phyloP scores from a whole-genome alignment of 2,888 invertebrate species.

The Camptogramma bilineatum region DNA sequence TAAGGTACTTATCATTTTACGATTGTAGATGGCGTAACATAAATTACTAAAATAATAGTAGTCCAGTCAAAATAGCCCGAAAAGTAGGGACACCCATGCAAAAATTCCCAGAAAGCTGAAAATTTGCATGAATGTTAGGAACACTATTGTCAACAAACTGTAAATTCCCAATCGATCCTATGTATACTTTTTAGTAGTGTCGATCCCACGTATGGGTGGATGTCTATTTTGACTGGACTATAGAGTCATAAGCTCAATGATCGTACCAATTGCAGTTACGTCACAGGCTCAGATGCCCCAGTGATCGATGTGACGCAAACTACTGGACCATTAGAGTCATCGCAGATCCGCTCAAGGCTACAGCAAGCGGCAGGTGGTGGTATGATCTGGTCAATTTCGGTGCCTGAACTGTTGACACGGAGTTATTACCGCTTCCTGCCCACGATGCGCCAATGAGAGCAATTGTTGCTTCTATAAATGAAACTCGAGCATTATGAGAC shows the following conservation, averaged over 20 bases:
- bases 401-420: conserved; percentile 64
- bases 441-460: conserved; percentile 48
- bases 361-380: conserved; percentile 54
- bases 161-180: too few relatives aligned
- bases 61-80: too few relatives aligned
- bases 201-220: too few relatives aligned
- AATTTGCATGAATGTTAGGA: too few relatives aligned
- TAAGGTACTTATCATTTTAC: too few relatives aligned
- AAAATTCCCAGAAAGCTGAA: too few relatives aligned
- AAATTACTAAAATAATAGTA: too few relatives aligned
- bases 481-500: conserved; percentile 38
- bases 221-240: too few relatives aligned
- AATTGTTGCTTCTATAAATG: conserved; percentile 57
- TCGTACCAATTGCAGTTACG: not conserved
- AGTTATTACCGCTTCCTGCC: conserved; percentile 63
- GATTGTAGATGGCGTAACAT: too few relatives aligned
- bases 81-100: too few relatives aligned
- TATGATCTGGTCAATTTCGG: conserved; percentile 53
- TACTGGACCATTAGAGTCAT: conserved; percentile 44
- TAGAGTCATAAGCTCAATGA: not conserved
- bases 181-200: too few relatives aligned
- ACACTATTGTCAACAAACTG: too few relatives aligned
- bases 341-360: conserved; percentile 32
- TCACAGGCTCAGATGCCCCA: conserved; percentile 35
- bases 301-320: conserved; percentile 34